phyloP scores from a whole-genome alignment of 2,888 invertebrate species.

The Machimus rusticus region DNA sequence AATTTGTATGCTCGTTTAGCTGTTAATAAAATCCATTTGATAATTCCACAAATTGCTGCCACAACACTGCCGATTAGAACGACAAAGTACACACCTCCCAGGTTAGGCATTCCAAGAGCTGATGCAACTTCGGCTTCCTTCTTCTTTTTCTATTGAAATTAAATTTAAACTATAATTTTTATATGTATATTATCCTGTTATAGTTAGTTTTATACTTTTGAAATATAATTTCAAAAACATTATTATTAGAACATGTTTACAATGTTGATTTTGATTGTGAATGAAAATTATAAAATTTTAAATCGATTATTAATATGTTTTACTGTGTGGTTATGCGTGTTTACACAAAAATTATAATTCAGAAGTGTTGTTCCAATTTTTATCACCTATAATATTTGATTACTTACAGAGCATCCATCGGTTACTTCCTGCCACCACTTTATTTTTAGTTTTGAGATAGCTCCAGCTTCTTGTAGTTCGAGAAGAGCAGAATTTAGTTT shows the following conservation, averaged over 20 bases:
- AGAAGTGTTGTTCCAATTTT: background rate
- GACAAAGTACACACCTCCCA: slow-evolving; percentile 72
- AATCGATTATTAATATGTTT: too few relatives aligned
- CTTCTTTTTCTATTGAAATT: slow-evolving; percentile 43
- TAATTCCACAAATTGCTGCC: slow-evolving; percentile 58
- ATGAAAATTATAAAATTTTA: too few relatives aligned
- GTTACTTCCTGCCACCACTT: slow-evolving; percentile 92
- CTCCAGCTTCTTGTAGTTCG: slow-evolving; percentile 83
- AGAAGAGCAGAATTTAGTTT: slow-evolving; percentile 81
- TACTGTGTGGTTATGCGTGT: too few relatives aligned
- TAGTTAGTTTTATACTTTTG: too few relatives aligned
- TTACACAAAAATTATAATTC: too few relatives aligned
- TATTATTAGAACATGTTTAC: background rate
- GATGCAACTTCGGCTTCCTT: slow-evolving; percentile 60
- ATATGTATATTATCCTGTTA: too few relatives aligned
- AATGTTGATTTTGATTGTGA: too few relatives aligned
- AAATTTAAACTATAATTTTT: background rate
- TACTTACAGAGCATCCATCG: slow-evolving; percentile 71
- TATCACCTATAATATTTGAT: background rate
- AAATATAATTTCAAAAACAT: too few relatives aligned
- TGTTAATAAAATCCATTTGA: slow-evolving; percentile 55
- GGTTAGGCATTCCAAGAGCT: slow-evolving; percentile 70
- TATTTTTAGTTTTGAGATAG: slow-evolving; percentile 77
- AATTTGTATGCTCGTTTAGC: slow-evolving; percentile 37
- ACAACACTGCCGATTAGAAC: slow-evolving; percentile 65